Percentiles rank a stretch among this genome's conserved stretches.
Evolutionary conservation across 2,888 invertebrate genomes (phyloP).

Genomic region (Xiphydria camelus): DNA sequence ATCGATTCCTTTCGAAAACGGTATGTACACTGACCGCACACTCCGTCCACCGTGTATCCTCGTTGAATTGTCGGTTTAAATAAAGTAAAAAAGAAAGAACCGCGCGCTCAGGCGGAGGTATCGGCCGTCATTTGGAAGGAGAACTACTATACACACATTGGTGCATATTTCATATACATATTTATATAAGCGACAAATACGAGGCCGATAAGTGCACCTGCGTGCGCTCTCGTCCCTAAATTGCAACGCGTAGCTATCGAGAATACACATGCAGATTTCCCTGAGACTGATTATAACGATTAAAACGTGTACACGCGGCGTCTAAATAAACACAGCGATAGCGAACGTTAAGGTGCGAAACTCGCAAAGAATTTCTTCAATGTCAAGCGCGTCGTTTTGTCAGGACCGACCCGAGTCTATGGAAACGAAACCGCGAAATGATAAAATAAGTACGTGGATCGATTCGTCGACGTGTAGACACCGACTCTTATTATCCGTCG

Average conservation of each 20-base stretch:
- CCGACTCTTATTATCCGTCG: no score
- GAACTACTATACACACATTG: conserved; percentile 10
- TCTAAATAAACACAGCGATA: conserved; percentile 26
- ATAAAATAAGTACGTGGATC: conserved; percentile 14
- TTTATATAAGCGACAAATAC: conserved; percentile 3
- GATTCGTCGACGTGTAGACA: conserved; percentile 9
- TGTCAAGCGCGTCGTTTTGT: no score
- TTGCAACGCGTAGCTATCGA: conserved; percentile 35
- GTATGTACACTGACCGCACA: conserved; percentile 32
- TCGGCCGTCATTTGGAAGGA: conserved; percentile 4
- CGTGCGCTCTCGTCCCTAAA: conserved; percentile 11
- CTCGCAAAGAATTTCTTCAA: background rate
- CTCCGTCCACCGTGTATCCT: conserved; percentile 20
- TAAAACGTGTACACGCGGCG: conserved; percentile 30
- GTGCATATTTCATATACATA: conserved; percentile 7
- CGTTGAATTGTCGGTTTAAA: no score
- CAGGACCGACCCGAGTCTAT: no score
- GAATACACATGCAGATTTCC: conserved; percentile 52
- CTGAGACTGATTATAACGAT: conserved; percentile 54
- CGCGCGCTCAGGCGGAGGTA: conserved; percentile 11
- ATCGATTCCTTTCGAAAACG: conserved; percentile 28
- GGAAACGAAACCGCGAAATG: conserved; percentile 2
- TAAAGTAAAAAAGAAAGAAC: conserved; percentile 10
- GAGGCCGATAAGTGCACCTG: conserved; percentile 8
- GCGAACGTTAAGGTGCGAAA: background rate